Base-by-base conservation (phyloP, 2,113 vertebrate species). In the Ameiurus melas region DNA sequence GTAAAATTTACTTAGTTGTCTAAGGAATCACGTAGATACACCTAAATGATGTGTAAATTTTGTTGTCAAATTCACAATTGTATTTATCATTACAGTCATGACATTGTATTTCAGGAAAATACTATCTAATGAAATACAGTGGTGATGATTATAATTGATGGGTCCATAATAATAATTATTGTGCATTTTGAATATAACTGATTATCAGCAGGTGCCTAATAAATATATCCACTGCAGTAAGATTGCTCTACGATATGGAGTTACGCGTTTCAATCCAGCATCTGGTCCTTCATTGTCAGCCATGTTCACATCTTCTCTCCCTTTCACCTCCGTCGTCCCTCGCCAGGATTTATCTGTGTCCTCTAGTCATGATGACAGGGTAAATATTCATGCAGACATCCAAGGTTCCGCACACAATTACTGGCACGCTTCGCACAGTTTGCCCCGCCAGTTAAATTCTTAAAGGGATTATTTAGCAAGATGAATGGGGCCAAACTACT, bases 361-460 rank as follows among this genome's bases (percentile, higher is more conserved):
- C 92, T 93, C 93, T 93, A 93, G 90, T 91, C 93, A 92, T 95
- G 93, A 95, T 94, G 94, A 92, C 93, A 94, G 94, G 93, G 92
- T 95, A 95, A 95, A 96, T 95, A 95, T 95, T 94, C 94, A 93
- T 93, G 93, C 93, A 94, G 93, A 92, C 91, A 88, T 91, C 93
- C 94, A 94, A 95, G 94, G 94, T 95, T 94, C 94, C 92, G 89
- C 91, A 85, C 90, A 86, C 94, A 94, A 94, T 95, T 95, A 95
- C 92, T 91, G 90, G 85, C 93, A 92, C 92, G 90, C 92, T 93
- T 92, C 87, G 89, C 87, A 82, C 70, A 94, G 93, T 95, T 95
- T 94, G 94, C 93, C 94, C 91, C 27, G 94, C 92, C 92, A 92
- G 93, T 95, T 94, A 94, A 94, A 95, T 94, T 93, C 93, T 94